Conservation (phyloP, 1,140 invertebrate species). For the Sarcophaga bullata region DNA sequence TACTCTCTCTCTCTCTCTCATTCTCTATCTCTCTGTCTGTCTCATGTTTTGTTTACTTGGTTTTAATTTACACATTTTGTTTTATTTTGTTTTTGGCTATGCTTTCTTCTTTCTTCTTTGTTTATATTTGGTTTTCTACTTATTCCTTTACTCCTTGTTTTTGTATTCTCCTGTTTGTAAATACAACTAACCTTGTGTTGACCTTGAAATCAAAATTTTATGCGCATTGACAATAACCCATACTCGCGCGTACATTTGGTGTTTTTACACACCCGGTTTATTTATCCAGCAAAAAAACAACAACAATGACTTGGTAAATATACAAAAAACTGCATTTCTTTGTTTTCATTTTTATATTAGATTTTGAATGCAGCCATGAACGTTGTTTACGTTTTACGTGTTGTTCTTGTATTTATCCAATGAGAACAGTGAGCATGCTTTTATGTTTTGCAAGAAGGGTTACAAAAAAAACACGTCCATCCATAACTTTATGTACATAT, state of each 20-base stretch:
- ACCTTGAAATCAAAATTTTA: slow-evolving; percentile 25
- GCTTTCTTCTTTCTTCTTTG: background rate
- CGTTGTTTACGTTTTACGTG: background rate
- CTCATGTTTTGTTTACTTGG: background rate
- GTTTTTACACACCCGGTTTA: background rate
- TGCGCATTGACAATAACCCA: slow-evolving; percentile 17
- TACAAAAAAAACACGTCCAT: no score
- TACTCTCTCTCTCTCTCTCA: no score
- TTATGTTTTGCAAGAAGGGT: background rate
- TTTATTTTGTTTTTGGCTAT: background rate
- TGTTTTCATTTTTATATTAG: background rate
- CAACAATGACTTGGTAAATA: background rate
- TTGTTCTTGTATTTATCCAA: background rate
- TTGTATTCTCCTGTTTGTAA: background rate
- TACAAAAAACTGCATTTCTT: slow-evolving; percentile 18
- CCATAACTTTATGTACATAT: no score
- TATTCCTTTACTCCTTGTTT: background rate
- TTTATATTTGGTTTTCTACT: background rate
- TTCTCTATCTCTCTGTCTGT: no score
- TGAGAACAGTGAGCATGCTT: background rate
- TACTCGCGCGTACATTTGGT: background rate
- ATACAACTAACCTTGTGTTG: slow-evolving; percentile 26
- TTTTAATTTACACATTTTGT: background rate
- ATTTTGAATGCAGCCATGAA: background rate
- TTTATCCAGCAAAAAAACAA: slow-evolving; percentile 4